phyloP scores from a whole-genome alignment of 2,113 vertebrate genomes.

The Oxyruncus cristatus region DNA sequence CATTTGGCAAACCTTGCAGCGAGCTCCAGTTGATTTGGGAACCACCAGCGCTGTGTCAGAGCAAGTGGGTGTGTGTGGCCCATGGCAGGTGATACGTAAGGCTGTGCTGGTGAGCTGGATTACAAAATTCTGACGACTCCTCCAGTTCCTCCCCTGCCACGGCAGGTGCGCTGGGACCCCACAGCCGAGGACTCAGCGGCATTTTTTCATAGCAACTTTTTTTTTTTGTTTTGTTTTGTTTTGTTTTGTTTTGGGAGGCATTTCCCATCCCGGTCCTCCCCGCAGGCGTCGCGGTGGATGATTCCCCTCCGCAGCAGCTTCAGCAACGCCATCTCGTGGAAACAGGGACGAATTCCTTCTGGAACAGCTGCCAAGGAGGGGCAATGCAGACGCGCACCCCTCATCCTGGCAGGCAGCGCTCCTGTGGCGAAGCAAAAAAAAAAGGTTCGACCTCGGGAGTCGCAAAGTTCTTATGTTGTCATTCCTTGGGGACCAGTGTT shows the following conservation, averaged over 20 bases:
- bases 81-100: rapidly evolving
- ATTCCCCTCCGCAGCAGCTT: background rate
- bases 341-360: background rate
- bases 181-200: background rate
- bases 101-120: background rate
- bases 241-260: background rate
- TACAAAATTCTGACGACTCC: background rate
- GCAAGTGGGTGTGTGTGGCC: rapidly evolving
- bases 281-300: background rate
- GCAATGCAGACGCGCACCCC: background rate
- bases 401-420: rapidly evolving
- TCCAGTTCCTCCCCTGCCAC: rapidly evolving
- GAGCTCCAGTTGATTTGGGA: rapidly evolving
- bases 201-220: background rate
- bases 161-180: background rate
- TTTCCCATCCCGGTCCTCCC: background rate
- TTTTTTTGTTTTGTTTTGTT: background rate
- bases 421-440: background rate
- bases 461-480: background rate
- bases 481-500: background rate
- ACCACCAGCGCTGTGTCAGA: rapidly evolving
- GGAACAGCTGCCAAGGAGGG: background rate
- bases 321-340: slow-evolving; percentile 52
- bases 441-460: background rate
- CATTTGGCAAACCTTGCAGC: background rate